These are phyloP conservation scores for Lycocorax pyrrhopterus DNA, from an alignment of 2,113 vertebrate genomes.

Conservation along the genomic window DNA sequence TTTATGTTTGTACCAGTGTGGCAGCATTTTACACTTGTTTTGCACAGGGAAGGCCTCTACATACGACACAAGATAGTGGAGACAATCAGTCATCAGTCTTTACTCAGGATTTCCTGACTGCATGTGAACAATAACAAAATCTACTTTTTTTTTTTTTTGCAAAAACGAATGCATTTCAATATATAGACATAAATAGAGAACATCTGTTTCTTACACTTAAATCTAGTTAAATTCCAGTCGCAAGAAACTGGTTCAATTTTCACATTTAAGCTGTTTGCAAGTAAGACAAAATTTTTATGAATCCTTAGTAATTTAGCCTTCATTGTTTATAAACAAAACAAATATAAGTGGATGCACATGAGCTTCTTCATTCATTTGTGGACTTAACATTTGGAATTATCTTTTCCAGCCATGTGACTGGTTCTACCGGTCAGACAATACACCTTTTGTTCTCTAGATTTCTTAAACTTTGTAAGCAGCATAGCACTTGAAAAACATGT, in stretches of 20 bases:
- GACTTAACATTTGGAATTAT: not conserved
- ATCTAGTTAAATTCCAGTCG: not conserved
- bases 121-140: not conserved
- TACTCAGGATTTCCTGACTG: conserved; percentile 13
- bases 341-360: not conserved
- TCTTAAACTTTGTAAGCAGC: not conserved
- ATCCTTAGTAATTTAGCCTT: not conserved
- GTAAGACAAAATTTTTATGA: not conserved
- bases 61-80: not conserved
- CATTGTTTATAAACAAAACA: not conserved
- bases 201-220: not conserved
- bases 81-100: not conserved
- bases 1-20: not conserved
- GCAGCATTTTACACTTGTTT: not conserved
- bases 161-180: not conserved
- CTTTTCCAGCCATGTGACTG: not conserved
- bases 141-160: not conserved
- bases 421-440: not conserved
- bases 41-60: not conserved
- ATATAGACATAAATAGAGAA: not conserved
- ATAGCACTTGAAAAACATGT: not conserved
- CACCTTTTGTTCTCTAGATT: not conserved
- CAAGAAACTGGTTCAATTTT: not conserved
- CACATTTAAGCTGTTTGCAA: not conserved
- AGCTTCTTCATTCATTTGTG: not conserved